phyloP scores from a whole-genome alignment of 2,797 vertebrate species.

The Sebastes aleutianus region DNA sequence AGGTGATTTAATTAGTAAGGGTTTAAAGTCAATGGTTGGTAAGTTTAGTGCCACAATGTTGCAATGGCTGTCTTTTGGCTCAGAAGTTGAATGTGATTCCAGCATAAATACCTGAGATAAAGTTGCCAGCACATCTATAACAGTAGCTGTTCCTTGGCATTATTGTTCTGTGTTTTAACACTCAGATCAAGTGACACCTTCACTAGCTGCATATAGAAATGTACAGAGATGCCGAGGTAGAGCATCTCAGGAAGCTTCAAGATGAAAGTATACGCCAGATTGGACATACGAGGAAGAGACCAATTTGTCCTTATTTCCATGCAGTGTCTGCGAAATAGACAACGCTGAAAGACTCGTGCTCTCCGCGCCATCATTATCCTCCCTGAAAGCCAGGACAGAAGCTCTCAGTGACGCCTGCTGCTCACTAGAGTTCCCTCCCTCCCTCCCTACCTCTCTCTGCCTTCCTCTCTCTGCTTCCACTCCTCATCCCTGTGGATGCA shows the following conservation, averaged over 20 bases:
- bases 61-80: not conserved
- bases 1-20: not conserved
- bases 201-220: not conserved
- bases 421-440: slow-evolving; percentile 6
- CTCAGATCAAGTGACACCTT: not conserved
- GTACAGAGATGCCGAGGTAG: not conserved
- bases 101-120: not conserved
- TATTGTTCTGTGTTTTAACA: not conserved
- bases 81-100: not conserved
- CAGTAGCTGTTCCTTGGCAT: no score
- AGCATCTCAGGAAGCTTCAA: slow-evolving; percentile 25
- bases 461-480: slow-evolving; percentile 1
- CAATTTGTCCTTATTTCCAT: slow-evolving; percentile 67
- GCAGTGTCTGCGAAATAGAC: slow-evolving; percentile 51
- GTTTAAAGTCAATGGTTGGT: not conserved
- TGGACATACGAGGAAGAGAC: slow-evolving; percentile 28
- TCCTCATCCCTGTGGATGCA: slow-evolving; percentile 12
- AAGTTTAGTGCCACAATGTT: not conserved
- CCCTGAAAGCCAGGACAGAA: slow-evolving; percentile 45
- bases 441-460: not conserved
- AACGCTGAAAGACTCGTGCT: slow-evolving; percentile 40
- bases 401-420: slow-evolving; percentile 45
- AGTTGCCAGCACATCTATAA: not conserved
- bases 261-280: slow-evolving; percentile 57
- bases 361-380: slow-evolving; percentile 52